Base-by-base conservation (phyloP, 2,797 vertebrate genomes). In the Eidolon dupreanum region DNA sequence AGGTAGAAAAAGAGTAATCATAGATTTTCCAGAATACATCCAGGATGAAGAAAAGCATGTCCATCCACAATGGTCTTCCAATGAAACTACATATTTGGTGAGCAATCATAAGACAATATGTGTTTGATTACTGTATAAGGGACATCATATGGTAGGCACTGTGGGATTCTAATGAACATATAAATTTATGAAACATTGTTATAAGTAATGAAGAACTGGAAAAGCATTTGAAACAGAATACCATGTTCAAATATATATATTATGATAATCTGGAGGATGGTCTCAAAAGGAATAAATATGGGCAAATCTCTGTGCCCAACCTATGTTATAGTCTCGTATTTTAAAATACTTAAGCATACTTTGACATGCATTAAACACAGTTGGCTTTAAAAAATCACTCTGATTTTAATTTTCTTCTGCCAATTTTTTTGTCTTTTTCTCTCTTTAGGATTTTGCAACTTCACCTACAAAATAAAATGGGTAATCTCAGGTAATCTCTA, bases 341-440 rank as follows among this genome's bases (percentile, higher is more conserved):
- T 92, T 78, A 68, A 95, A 90, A 83, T 1, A 66, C 6, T 49
- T 91, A n/a, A 49, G 12, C 33, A 55, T 78, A 2, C 17, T 33
- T 81, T 85, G 84, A 26, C 3, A 78, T 61, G 12, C 31, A 77
- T 92, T 96, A 57, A 86, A 71, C n/a, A 81, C 3, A 85, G 0
- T 22, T 85, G 16, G 2, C 20, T 86, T 79, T 46, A 5, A 90
- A 91, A 73, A 74, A 65, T 46, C 11, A 33, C 9, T 82, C 26
- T 57, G 26, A 2, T 84, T 91, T 75, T 89, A 63, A 81, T 89
- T 71, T 96, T 92, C 57, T 90, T 59, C n/a, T 82, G 36, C 49
- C n/a, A 77, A 24, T 20, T 65, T 96, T 41, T 26, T 28, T 70
- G 24, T 66, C 20, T 75, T 77, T 77, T 68, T 61, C 22, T 59